These are phyloP conservation scores for Cephus sareptanus DNA, from an alignment of 2,888 invertebrate genomes.

Conservation along the genomic window DNA sequence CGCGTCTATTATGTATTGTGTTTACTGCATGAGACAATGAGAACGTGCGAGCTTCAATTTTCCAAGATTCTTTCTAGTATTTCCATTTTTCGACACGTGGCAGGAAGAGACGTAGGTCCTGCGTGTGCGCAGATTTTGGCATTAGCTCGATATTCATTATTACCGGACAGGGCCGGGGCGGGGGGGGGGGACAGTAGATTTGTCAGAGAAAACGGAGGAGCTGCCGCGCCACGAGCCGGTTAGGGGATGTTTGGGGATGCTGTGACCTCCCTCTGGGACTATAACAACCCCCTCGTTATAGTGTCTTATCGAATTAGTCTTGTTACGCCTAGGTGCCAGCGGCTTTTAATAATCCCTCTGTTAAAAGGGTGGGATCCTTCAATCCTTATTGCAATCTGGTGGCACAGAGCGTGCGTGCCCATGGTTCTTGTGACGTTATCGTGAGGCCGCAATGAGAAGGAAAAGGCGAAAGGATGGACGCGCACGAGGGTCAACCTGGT, in stretches of 20 bases:
- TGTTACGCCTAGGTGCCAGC: constrained; percentile 13
- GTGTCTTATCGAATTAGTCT: constrained; percentile 59
- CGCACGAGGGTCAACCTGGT: too few relatives aligned
- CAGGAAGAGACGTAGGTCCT: neutral
- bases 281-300: constrained; percentile 60
- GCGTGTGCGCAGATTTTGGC: neutral
- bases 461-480: too few relatives aligned
- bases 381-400: too few relatives aligned
- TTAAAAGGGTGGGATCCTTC: too few relatives aligned
- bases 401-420: too few relatives aligned
- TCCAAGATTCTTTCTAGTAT: too few relatives aligned
- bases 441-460: too few relatives aligned
- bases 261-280: constrained; percentile 27
- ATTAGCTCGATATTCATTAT: constrained; percentile 3
- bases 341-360: neutral
- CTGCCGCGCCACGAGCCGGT: constrained; percentile 28
- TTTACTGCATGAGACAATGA: too few relatives aligned
- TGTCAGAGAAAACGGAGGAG: constrained; percentile 6
- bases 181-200: neutral
- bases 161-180: neutral
- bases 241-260: constrained; percentile 24
- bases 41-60: too few relatives aligned
- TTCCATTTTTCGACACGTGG: too few relatives aligned
- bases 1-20: too few relatives aligned
- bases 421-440: too few relatives aligned